Evolutionary conservation across 2,888 invertebrate species (phyloP), one percentile per base, ranked within the genome.

Genomic region (Ormyrus pomaceus): DNA sequence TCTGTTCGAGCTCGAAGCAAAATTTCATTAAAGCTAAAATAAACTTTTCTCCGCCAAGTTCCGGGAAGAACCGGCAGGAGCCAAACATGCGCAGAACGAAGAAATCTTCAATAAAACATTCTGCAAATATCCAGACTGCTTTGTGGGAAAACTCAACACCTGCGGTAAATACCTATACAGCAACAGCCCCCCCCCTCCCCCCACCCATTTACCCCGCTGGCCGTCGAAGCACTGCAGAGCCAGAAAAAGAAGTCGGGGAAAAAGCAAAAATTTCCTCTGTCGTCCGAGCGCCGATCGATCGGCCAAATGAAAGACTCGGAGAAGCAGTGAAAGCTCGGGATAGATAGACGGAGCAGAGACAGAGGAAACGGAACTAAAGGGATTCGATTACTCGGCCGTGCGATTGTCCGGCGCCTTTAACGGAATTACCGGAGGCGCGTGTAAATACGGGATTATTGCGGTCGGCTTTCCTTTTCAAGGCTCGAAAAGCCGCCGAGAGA

Each of bases 381-480:
- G 68, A 78, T 78, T 78, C 78, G 73, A 78, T 78, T 78, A 68
- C 72, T 65, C 34, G 34, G 34, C 34, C 34, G 34, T 34, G 34
- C 34, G 34, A 34, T 34, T 34, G 34, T 34, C 34, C 34, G 34
- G 34, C 34, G 34, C 34, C 34, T 34, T 34, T 34, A 34, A 34
- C 34, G 34, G 34, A 34, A 34, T 34, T 34, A 78, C 66, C 59
- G 48, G n/a, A 71, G 53, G 53, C 55, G 76, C 66, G 78, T 78
- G 78, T 78, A 78, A 73, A 78, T 73, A 73, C 66, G 73, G 34
- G 78, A 78, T 78, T 78, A 78, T 78, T 73, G 78, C 19, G 34
- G 34, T 34, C 19, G 45, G n/a, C 62, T 8, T 34, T 34, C 46
- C 58, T 62, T 65, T 66, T 50, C 53, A n/a, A 61, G 13, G 34